Percentiles rank a stretch among this genome's conserved stretches.
phyloP scores from a whole-genome alignment of 2,888 invertebrate species.

The Parnassius glacialis region DNA sequence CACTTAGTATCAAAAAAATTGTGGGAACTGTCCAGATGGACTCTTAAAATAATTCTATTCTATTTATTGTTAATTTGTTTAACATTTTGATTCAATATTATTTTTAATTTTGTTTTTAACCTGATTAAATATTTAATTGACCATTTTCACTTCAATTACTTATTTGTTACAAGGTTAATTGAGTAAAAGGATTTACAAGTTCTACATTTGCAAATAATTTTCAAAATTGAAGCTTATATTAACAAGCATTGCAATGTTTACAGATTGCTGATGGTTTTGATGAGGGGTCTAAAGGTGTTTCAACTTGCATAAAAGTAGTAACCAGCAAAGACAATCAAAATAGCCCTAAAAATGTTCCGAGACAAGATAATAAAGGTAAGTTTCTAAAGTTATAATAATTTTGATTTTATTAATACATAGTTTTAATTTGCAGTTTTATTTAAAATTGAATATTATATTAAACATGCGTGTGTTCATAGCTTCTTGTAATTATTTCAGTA shows the following conservation, averaged over 20 bases:
- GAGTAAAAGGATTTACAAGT: no score
- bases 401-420: constrained; percentile 8
- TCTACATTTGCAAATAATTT: no score
- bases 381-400: constrained; percentile 17
- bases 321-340: constrained; percentile 43
- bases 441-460: not conserved
- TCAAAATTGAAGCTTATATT: no score
- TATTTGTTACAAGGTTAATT: no score
- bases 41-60: no score
- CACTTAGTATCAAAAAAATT: no score
- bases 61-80: no score
- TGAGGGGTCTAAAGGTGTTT: constrained; percentile 42
- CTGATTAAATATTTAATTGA: no score
- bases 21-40: no score
- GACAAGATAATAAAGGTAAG: constrained; percentile 33
- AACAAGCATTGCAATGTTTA: constrained; percentile 2
- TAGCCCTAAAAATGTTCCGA: constrained; percentile 31
- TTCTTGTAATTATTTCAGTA: constrained; percentile 40
- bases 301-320: constrained; percentile 57
- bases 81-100: no score
- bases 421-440: constrained; percentile 14
- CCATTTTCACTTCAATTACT: no score
- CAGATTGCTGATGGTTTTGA: constrained; percentile 62
- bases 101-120: no score
- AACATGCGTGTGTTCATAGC: constrained; percentile 72